Base-by-base conservation (phyloP, 2,888 invertebrate genomes). In the Muscina levida region DNA sequence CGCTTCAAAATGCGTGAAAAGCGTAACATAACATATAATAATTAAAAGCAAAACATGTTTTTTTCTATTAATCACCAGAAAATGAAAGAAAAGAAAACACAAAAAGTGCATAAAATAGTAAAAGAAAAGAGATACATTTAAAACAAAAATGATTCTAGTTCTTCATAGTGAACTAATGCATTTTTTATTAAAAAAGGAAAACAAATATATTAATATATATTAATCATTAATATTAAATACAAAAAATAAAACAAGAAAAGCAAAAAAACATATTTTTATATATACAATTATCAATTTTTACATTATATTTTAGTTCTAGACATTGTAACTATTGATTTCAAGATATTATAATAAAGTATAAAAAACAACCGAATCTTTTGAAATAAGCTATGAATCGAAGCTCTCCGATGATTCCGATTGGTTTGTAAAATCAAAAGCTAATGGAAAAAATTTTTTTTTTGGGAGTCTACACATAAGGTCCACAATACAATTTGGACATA, bases 241-340 rank as follows among this genome's bases (percentile, higher is more conserved):
- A n/a, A 73, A 65, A 39, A 72, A 71, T 72, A 66, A 37, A n/a
- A n/a, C n/a, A n/a, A n/a, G n/a, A n/a, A 68, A 56, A 56, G 53
- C 56, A 68, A 68, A 51, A 72, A 75, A 74, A 77, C 67, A 87
- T 88, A 88, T 88, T 87, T 88, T 88, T 88, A 88, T 88, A 88
- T 88, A 88, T 87, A 88, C 87, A 88, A 88, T 88, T 88, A 88
- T 88, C 88, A 88, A 88, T 87, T 88, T 88, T 88, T 88, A 88
- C 87, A 87, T 85, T 83, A 84, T 81, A 77, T 86, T 87, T 86
- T 88, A 88, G 87, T 85, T 85, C 85, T 87, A 88, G 88, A 86
- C 85, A 87, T 87, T 88, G 87, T 87, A 88, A 88, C 87, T 87
- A 88, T 88, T 88, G 87, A 88, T 88, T 88, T 87, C 88, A 85